phyloP scores from a whole-genome alignment of 2,797 vertebrate genomes.

The Chromobotia macracanthus region DNA sequence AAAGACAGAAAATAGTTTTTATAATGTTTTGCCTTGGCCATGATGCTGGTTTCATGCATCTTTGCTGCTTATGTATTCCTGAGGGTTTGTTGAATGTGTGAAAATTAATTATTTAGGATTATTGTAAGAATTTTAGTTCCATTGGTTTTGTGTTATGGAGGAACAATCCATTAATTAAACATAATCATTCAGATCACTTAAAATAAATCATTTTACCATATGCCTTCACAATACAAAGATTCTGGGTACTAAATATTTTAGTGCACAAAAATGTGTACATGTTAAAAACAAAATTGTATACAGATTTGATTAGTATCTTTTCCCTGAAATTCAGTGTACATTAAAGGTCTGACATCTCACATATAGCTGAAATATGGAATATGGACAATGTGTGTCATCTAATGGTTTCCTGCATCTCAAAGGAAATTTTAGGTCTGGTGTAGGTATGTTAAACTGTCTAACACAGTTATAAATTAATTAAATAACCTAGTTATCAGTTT shows the following conservation, averaged over 20 bases:
- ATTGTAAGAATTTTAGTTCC: neutral
- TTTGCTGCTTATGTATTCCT: neutral
- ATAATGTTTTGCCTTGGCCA: neutral
- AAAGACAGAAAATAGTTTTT: neutral
- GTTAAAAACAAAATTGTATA: neutral
- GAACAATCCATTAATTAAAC: neutral
- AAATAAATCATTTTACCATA: neutral
- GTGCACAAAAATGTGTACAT: neutral
- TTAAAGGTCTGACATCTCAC: neutral
- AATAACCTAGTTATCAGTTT: too few species aligned
- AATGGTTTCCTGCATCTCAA: neutral
- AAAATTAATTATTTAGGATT: neutral
- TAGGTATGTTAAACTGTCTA: neutral
- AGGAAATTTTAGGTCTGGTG: neutral
- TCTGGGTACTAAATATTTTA: neutral
- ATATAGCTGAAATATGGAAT: neutral
- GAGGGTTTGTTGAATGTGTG: conserved; percentile 17
- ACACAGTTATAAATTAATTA: neutral
- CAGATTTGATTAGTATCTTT: neutral
- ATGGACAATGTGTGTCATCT: neutral
- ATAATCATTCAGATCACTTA: neutral
- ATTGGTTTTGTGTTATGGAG: neutral
- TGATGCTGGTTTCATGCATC: neutral
- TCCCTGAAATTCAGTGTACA: neutral
- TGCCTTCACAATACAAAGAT: neutral